These are phyloP conservation scores for Euclidia mi DNA, from an alignment of 2,888 invertebrate genomes.

Conservation along the genomic window DNA sequence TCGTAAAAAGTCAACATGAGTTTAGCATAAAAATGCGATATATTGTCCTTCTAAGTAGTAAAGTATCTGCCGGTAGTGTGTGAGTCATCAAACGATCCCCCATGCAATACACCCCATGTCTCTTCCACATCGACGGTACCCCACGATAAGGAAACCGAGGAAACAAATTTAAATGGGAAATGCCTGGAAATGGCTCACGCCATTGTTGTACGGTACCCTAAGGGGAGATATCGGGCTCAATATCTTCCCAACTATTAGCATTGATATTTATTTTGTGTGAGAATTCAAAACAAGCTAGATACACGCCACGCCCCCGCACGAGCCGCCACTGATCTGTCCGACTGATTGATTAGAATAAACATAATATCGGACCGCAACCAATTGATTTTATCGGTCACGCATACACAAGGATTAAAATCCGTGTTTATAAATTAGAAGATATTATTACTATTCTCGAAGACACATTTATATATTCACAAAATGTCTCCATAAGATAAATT, in stretches of 20 bases:
- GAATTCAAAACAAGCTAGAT: slow-evolving; percentile 77
- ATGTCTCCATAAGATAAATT: too few relatives aligned
- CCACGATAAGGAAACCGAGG: slow-evolving; percentile 82
- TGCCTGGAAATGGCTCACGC: slow-evolving; percentile 86
- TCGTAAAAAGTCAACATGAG: slow-evolving; percentile 24
- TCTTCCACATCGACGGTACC: slow-evolving; percentile 57
- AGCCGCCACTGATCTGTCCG: slow-evolving; percentile 46
- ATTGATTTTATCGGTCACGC: slow-evolving; percentile 40
- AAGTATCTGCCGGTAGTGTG: slow-evolving; percentile 47
- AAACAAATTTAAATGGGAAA: slow-evolving; percentile 87
- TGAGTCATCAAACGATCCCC: slow-evolving; percentile 66
- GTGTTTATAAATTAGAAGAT: too few relatives aligned
- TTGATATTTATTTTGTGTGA: slow-evolving; percentile 82
- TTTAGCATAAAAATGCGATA: slow-evolving; percentile 52
- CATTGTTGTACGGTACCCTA: slow-evolving; percentile 80
- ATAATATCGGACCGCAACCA: slow-evolving; percentile 27
- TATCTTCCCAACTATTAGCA: slow-evolving; percentile 80
- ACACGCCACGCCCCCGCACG: slow-evolving; percentile 53
- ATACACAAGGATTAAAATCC: slow-evolving; percentile 29
- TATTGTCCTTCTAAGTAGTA: slow-evolving; percentile 29
- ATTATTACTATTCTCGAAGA: too few relatives aligned
- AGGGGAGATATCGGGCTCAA: slow-evolving; percentile 81
- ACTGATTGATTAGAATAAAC: slow-evolving; percentile 51
- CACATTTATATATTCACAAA: too few relatives aligned
- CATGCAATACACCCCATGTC: slow-evolving; percentile 59